Evolutionary conservation across 1,140 invertebrate genomes (phyloP), one percentile per base, ranked within the genome.

Genomic region (Trissolcus basalis): DNA sequence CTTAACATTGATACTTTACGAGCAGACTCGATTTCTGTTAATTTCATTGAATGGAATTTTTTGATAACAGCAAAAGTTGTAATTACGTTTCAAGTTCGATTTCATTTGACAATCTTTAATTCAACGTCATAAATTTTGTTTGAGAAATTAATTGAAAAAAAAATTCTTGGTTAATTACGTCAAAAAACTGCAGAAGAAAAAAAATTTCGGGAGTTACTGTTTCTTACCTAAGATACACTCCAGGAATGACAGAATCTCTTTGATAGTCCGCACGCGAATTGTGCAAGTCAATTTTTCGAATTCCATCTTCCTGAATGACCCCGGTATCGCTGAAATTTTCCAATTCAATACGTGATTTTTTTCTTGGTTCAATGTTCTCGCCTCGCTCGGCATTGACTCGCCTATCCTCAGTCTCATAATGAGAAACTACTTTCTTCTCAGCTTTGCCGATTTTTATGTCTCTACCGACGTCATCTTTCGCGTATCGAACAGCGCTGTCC

Each of bases 261-360:
- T 82, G 80, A 36, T 59, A 72, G 16, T 80, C 71, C 0, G 33
- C 13, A 0, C 53, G 60, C 39, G 74, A 56, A 16, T 74, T 81
- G 15, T 79, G 71, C 13, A 49, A 55, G 32, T 84, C 81, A 10
- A 79, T 12, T 73, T 80, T 83, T 33, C 65, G 77, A 7, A 80
- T 48, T 8, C 81, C 81, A 5, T 85, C 81, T 14, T 87, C 83
- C 6, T 85, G 78, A 1, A 87, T 56, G 4, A 86, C 77, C 2
- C 87, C 85, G 13, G 81, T 73, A 50, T 82, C 79, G 41, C 83
- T 80, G 14, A 87, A 88, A 73, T 82, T 87, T 35, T 87, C 85
- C 10, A 86, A 65, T 32, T 87, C 81, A 0, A 87, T 70, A 12
- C 81, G 80, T 8, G 83, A 78, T 74, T 85, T 82, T 44, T 83